Evolutionary conservation across 2,888 invertebrate genomes (phyloP).

Genomic region (Drosophila aldrichi): DNA sequence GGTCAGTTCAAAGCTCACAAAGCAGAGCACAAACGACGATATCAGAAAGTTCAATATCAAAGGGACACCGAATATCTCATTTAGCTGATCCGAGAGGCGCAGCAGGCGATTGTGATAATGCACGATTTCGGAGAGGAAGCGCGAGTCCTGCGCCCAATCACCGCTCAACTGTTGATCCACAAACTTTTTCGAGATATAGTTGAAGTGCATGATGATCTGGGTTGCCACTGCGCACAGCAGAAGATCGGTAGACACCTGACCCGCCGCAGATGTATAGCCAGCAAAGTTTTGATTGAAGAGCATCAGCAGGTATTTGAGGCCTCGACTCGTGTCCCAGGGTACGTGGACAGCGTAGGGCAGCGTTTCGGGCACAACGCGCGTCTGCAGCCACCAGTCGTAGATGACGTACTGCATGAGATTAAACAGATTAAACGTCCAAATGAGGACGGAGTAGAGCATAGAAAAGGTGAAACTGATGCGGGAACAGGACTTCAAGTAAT

Average conservation of each 20-base stretch:
- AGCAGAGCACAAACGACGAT: conserved; percentile 82
- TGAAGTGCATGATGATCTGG: conserved; percentile 83
- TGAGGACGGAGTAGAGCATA: conserved; percentile 75
- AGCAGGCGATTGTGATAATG: conserved; percentile 71
- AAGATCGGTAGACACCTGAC: conserved; percentile 81
- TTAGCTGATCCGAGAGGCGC: conserved; percentile 63
- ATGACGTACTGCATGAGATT: conserved; percentile 66
- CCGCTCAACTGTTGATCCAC: conserved; percentile 27
- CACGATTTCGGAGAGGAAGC: conserved; percentile 55
- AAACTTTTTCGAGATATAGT: conserved; percentile 63
- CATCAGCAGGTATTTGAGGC: conserved; percentile 70
- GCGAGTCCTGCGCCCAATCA: conserved; percentile 45
- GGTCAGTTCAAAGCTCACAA: conserved; percentile 82
- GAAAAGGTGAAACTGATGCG: conserved; percentile 70
- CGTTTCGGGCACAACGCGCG: conserved; percentile 48
- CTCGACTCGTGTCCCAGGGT: conserved; percentile 69
- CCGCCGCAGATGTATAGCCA: conserved; percentile 74
- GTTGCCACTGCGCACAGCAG: conserved; percentile 76
- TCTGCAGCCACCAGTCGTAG: conserved; percentile 59
- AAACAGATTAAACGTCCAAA: conserved; percentile 82
- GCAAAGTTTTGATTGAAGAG: conserved; percentile 65
- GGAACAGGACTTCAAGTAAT: conserved; percentile 53
- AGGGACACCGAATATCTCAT: conserved; percentile 81
- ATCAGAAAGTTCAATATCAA: conserved; percentile 79
- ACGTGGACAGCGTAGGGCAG: conserved; percentile 72